Base-by-base conservation (phyloP, 2,888 invertebrate genomes). In the Ferdinandea cuprea region DNA sequence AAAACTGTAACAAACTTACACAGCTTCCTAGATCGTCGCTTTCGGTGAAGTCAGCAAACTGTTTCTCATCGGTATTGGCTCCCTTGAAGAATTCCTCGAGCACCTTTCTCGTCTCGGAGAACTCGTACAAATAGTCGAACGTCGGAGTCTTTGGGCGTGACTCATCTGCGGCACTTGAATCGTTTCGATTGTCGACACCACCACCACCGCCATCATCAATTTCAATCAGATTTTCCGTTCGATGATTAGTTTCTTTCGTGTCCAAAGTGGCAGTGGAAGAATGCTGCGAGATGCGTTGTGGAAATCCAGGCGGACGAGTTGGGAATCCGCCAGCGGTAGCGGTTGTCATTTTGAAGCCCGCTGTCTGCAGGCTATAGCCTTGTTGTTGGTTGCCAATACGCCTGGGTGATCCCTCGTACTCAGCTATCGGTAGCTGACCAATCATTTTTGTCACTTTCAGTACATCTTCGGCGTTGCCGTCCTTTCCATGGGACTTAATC, bases 21-120 rank as follows among this genome's bases (percentile, higher is more conserved):
- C 88, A 88, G 85, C 89, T 89, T 54, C 88, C 90, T 71, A 89
- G 86, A 85, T 89, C 90, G 77, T 91, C 91, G 80, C 89, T 90
- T 69, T 90, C 91, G 17, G 88, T 87, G 42, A 89, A 89, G 78
- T 91, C 91, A 7, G 88, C 87, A 81, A 89, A 91, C 66, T 92
- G 92, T 80, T 91, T 90, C 63, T 91, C 89, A 25, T 92, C 90
- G 17, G 93, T 93, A 88, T 93, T 94, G 37, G 95, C 95, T 87
- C 95, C 95, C 89, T 96, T 95, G 92, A 97, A 97, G 92, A 97
- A 97, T 91, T 97, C 97, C 89, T 97, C 97, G 46, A 97, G 92
- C 52, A 97, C 97, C 92, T 97, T 97, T 86, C 97, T 93, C 21
- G 97, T 97, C 91, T 97, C 97, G 0, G 97, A 97, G 91, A 97